phyloP scores from a whole-genome alignment of 2,888 invertebrate species.

The Pollenia griseotomentosa region DNA sequence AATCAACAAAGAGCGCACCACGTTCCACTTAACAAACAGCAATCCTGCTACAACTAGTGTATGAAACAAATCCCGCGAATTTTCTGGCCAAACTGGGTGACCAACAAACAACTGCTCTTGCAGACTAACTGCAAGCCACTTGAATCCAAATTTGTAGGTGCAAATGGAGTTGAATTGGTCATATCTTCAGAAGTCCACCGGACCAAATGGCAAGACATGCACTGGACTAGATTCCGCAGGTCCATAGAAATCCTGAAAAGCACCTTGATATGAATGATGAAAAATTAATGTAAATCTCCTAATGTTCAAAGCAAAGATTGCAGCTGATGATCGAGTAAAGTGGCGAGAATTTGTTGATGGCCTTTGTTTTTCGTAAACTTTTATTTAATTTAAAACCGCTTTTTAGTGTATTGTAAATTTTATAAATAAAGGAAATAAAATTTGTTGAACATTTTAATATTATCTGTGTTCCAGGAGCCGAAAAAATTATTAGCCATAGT shows the following conservation, averaged over 20 bases:
- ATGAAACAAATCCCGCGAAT: neutral
- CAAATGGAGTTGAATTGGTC: neutral
- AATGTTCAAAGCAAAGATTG: neutral
- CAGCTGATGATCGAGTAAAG: neutral
- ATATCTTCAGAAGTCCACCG: neutral
- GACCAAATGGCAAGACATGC: neutral
- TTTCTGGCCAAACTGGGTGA: neutral
- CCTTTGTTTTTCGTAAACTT: too few species aligned
- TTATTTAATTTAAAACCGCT: neutral
- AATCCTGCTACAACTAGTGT: neutral
- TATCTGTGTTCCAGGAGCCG: too few species aligned
- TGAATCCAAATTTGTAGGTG: neutral
- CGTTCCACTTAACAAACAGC: neutral
- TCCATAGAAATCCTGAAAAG: neutral
- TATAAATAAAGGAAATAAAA: too few species aligned
- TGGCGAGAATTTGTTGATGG: too few species aligned
- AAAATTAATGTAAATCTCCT: neutral
- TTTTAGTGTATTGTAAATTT: too few species aligned
- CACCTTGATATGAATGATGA: neutral
- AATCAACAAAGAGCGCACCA: too few species aligned
- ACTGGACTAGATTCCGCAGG: neutral
- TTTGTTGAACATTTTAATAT: too few species aligned
- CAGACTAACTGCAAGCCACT: neutral
- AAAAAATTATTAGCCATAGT: too few species aligned
- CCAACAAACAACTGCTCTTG: neutral